phyloP scores from a whole-genome alignment of 2,888 invertebrate species.

The Chesias legatella region DNA sequence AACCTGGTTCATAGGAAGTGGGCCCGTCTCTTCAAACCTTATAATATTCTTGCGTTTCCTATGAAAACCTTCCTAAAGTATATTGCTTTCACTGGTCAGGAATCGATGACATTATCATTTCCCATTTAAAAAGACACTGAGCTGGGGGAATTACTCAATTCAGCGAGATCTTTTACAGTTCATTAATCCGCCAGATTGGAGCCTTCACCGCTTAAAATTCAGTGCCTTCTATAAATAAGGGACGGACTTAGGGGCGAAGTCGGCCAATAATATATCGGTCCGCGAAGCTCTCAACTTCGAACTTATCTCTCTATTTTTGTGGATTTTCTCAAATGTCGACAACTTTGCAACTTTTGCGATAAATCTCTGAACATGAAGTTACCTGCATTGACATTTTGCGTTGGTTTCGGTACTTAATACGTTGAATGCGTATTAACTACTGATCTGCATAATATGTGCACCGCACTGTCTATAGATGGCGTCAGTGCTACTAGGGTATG shows the following conservation, averaged over 20 bases:
- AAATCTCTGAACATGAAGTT: constrained; percentile 14
- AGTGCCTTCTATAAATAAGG: constrained; percentile 50
- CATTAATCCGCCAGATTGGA: constrained; percentile 71
- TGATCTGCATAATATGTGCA: too few species aligned
- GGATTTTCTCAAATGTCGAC: constrained; percentile 15
- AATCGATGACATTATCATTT: constrained; percentile 52
- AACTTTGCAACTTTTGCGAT: constrained; percentile 16
- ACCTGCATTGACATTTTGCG: too few species aligned
- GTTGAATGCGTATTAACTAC: too few species aligned
- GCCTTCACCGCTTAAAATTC: constrained; percentile 53
- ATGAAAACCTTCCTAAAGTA: not conserved
- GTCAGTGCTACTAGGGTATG: too few species aligned
- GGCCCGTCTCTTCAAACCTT: too few species aligned
- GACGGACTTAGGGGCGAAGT: constrained; percentile 34
- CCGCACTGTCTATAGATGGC: too few species aligned
- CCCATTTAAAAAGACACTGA: constrained; percentile 50
- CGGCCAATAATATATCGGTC: constrained; percentile 25
- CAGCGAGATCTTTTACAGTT: constrained; percentile 69
- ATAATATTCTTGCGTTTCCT: not conserved
- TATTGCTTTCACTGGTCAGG: not conserved
- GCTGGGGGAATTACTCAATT: constrained; percentile 62
- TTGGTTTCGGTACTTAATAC: too few species aligned
- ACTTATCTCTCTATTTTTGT: constrained; percentile 21
- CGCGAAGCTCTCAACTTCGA: constrained; percentile 13
- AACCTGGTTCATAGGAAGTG: too few species aligned